These are phyloP conservation scores for Pseudomugil tenellus DNA, from an alignment of 2,797 vertebrate genomes.

Conservation along the genomic window DNA sequence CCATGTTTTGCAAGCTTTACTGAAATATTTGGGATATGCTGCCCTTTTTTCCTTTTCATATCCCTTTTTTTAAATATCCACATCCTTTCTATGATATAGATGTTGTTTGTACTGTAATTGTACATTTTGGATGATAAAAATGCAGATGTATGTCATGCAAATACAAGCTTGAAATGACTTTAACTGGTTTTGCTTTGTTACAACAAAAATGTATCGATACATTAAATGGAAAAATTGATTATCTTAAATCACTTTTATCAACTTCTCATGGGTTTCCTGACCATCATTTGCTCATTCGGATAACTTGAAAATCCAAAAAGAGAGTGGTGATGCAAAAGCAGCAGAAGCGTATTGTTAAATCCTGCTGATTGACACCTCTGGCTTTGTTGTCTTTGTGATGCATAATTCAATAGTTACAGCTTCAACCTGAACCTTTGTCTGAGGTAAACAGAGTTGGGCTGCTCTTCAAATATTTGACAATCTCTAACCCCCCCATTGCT, in stretches of 20 bases:
- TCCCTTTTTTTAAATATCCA: constrained; percentile 30
- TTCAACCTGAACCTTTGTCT: constrained; percentile 28
- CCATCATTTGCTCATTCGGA: constrained; percentile 27
- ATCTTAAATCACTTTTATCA: constrained; percentile 9
- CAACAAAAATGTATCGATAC: too few relatives aligned
- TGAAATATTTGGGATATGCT: constrained; percentile 29
- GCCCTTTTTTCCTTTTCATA: constrained; percentile 7
- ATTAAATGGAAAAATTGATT: not conserved
- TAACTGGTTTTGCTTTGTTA: constrained; percentile 15
- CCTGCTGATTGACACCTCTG: not conserved
- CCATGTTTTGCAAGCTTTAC: constrained; percentile 23
- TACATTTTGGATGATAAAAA: constrained; percentile 44
- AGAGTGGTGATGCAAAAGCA: not conserved
- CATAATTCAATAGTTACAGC: constrained; percentile 45
- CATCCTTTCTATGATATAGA: constrained; percentile 41
- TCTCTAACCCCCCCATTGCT: constrained; percentile 30
- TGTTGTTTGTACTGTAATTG: constrained; percentile 50
- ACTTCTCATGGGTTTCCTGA: constrained; percentile 25
- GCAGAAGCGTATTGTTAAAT: constrained; percentile 6
- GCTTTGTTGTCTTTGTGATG: constrained; percentile 37
- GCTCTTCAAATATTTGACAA: constrained; percentile 79
- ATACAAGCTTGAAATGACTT: constrained; percentile 39
- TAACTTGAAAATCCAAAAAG: constrained; percentile 27
- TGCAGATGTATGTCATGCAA: constrained; percentile 56
- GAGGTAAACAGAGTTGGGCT: constrained; percentile 62